Evolutionary conservation across 2,888 invertebrate species (phyloP).

Genomic region (Ptychoptera contaminata): DNA sequence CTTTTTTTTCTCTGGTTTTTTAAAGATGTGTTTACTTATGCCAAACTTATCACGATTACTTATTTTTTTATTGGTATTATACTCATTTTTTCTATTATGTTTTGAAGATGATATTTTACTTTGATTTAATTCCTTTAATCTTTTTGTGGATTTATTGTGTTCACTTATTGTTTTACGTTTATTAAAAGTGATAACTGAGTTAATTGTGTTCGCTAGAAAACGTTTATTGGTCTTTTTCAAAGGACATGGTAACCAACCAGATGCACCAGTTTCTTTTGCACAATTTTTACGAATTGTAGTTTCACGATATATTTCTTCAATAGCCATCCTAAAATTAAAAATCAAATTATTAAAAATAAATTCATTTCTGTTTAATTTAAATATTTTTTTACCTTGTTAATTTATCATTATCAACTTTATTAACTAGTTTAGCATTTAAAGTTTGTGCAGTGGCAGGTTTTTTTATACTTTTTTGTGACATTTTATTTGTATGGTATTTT

Average conservation of each 20-base stretch:
- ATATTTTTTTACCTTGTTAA: no score
- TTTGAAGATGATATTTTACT: constrained; percentile 4
- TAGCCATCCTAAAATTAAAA: constrained; percentile 33
- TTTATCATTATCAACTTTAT: no score
- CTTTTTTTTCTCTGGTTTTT: no score
- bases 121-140: constrained; percentile 7
- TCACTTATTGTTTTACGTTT: constrained; percentile 19
- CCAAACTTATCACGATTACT: no score
- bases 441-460: no score
- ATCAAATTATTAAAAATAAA: neutral
- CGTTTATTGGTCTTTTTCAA: constrained; percentile 37
- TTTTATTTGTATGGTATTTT: no score
- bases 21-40: no score
- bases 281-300: constrained; percentile 41
- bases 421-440: no score
- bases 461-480: no score
- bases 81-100: neutral
- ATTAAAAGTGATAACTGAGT: constrained; percentile 34
- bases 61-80: no score
- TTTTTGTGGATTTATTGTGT: constrained; percentile 8
- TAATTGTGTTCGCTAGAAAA: constrained; percentile 35
- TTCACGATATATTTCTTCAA: constrained; percentile 42
- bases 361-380: no score
- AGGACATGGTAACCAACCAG: constrained; percentile 40
- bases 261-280: constrained; percentile 41